These are phyloP conservation scores for Tetraodon nigroviridis DNA, from an alignment of 2,113 vertebrate species.

Conservation along the genomic window DNA sequence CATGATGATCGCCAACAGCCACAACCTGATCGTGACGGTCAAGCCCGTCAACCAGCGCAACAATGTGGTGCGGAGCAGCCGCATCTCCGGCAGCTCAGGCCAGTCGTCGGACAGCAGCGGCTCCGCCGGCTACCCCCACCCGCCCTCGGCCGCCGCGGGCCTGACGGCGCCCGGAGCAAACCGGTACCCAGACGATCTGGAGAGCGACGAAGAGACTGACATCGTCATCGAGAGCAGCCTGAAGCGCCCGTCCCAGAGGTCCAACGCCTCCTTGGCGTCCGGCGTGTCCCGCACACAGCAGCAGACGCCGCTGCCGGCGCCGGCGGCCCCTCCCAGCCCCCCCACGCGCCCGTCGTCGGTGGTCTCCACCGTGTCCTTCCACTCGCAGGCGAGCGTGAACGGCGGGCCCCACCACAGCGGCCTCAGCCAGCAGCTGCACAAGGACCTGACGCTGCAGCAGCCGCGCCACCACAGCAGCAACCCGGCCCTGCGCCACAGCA, in stretches of 20 bases:
- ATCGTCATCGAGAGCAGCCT: slow-evolving; percentile 90
- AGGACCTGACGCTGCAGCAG: slow-evolving; percentile 78
- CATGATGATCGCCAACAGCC: slow-evolving; percentile 99
- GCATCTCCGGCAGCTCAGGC: slow-evolving; percentile 87
- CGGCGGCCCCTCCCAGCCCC: slow-evolving; percentile 59
- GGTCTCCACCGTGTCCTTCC: slow-evolving; percentile 77
- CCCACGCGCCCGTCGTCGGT: slow-evolving; percentile 66
- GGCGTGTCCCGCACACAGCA: slow-evolving; percentile 51
- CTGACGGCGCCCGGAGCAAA: slow-evolving; percentile 68
- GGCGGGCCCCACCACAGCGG: slow-evolving; percentile 71
- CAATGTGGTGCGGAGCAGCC: slow-evolving; percentile 88
- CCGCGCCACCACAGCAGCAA: slow-evolving; percentile 71
- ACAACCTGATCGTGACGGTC: slow-evolving; percentile 95
- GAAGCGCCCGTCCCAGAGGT: slow-evolving; percentile 76
- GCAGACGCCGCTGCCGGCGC: slow-evolving; percentile 24
- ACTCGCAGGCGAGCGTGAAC: slow-evolving; percentile 81
- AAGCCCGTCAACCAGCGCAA: slow-evolving; percentile 98
- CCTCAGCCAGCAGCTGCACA: slow-evolving; percentile 80
- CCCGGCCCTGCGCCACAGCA: slow-evolving; percentile 81
- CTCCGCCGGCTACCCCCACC: slow-evolving; percentile 79
- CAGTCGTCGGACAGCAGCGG: slow-evolving; percentile 87
- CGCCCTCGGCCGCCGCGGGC: slow-evolving; percentile 65
- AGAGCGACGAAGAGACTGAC: slow-evolving; percentile 92
- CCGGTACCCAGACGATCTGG: slow-evolving; percentile 87
- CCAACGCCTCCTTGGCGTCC: slow-evolving; percentile 67